phyloP scores from a whole-genome alignment of 2,113 vertebrate genomes.

The Apaloderma vittatum region DNA sequence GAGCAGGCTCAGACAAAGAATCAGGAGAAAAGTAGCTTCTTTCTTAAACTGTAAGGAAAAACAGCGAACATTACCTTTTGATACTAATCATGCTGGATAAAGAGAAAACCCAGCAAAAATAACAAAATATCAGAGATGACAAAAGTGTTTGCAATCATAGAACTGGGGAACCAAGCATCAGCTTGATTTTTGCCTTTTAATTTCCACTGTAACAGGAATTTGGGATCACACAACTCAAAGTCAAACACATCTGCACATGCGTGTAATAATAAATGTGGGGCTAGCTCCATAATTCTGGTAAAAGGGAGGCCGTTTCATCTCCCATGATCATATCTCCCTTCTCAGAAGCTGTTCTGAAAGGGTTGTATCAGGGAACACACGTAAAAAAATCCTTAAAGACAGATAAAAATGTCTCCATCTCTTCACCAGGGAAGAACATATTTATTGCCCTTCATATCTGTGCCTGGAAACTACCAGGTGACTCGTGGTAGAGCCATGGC shows the following conservation, averaged over 20 bases:
- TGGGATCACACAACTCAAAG: neutral
- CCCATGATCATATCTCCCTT: neutral
- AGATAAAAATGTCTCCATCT: neutral
- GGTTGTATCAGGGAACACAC: neutral
- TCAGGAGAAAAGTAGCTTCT: neutral
- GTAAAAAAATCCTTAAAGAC: neutral
- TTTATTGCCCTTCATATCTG: neutral
- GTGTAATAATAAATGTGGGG: neutral
- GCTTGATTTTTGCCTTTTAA: neutral
- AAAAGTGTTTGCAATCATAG: neutral
- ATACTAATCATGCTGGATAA: neutral
- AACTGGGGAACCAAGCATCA: fast-evolving
- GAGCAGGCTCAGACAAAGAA: neutral
- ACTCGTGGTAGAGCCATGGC: neutral
- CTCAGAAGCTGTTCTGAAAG: neutral
- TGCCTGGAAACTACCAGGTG: neutral
- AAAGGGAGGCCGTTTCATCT: neutral
- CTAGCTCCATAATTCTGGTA: neutral
- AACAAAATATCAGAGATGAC: neutral
- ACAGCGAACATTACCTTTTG: neutral
- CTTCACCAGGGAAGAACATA: neutral
- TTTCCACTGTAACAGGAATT: neutral
- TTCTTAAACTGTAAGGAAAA: neutral
- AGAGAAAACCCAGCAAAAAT: neutral
- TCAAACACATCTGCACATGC: neutral